These are phyloP conservation scores for Mobula hypostoma DNA, from an alignment of 2,113 vertebrate species.

Conservation along the genomic window DNA sequence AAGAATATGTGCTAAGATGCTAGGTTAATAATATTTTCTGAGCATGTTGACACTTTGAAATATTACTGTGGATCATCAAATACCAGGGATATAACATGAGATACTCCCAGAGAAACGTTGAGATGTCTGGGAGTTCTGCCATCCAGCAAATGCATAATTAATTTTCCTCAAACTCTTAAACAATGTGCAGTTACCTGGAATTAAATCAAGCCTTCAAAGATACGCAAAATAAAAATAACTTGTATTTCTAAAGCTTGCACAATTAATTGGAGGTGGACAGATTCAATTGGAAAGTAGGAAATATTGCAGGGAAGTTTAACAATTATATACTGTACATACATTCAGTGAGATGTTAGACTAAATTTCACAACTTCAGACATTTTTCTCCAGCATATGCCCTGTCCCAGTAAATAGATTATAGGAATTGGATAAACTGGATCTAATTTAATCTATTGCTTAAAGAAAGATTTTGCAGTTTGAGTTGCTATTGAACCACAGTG, in stretches of 20 bases:
- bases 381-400: not conserved
- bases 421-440: not conserved
- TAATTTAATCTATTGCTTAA: not conserved
- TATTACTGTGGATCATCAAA: not conserved
- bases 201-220: not conserved
- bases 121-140: not conserved
- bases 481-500: not conserved
- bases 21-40: not conserved
- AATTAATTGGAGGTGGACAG: not conserved
- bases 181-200: not conserved
- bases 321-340: not conserved
- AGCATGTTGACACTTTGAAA: not conserved
- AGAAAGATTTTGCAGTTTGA: not conserved
- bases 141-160: not conserved
- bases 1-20: not conserved
- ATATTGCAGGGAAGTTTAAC: not conserved
- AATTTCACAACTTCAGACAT: not conserved
- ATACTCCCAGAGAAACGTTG: not conserved
- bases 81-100: not conserved
- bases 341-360: not conserved
- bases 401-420: not conserved
- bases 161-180: not conserved
- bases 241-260: not conserved
- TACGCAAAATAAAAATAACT: not conserved
- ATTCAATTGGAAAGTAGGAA: not conserved